A percentile compares a stretch with the other conserved stretches of the same genome.
Conservation (phyloP, 2,888 invertebrate species). For the Vanessa cardui region DNA sequence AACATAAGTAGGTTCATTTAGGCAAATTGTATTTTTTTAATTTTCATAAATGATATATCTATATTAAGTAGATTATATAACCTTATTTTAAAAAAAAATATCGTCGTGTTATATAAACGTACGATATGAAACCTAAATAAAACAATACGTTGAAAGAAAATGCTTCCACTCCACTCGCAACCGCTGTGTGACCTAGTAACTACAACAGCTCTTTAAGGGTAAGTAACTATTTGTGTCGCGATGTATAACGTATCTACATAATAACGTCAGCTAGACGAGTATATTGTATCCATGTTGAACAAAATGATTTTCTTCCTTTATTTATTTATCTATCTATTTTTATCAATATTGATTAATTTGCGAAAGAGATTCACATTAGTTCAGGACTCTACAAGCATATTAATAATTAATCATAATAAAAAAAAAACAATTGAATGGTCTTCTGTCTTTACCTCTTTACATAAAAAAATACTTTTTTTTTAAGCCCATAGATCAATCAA, state of each 20-base stretch:
- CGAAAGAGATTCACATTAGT: neutral
- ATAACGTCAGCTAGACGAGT: conserved; percentile 3
- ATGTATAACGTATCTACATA: conserved; percentile 26
- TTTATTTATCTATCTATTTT: no score
- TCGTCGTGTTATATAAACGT: neutral
- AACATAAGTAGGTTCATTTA: no score
- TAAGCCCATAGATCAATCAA: no score
- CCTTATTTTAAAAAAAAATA: neutral
- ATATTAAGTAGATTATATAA: no score
- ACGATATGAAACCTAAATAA: neutral
- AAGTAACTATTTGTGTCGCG: conserved; percentile 30
- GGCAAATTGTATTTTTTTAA: no score
- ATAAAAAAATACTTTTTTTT: no score
- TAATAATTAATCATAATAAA: no score
- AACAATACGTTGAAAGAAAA: conserved; percentile 13
- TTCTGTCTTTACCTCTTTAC: no score
- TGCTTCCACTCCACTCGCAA: conserved; percentile 9
- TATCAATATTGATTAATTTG: no score
- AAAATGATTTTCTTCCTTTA: neutral
- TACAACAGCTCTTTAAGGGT: conserved; percentile 24
- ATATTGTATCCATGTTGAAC: neutral
- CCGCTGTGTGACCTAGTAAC: conserved; percentile 32
- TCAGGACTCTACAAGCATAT: neutral
- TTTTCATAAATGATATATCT: no score
- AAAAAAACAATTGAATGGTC: no score